These are phyloP conservation scores for Theonella swinhoei DNA, from an alignment of 37 sponge, comb jelly and placozoan genomes.

Conservation along the genomic window DNA sequence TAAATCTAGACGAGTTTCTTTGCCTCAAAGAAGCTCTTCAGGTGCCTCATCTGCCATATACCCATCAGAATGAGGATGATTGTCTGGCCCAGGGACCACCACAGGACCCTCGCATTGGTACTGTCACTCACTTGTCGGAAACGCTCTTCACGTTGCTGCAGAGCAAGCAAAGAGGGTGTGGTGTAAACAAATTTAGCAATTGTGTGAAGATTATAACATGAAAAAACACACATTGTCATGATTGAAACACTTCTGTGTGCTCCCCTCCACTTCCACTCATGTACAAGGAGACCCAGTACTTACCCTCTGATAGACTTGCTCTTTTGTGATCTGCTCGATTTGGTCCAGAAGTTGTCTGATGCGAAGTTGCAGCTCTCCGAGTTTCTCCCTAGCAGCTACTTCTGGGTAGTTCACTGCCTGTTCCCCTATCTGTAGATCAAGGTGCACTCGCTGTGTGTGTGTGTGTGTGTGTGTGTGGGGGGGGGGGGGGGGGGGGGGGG, in stretches of 20 bases:
- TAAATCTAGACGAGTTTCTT: conserved; percentile 93
- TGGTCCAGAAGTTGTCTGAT: conserved; percentile 95
- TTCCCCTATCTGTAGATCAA: conserved; percentile 89
- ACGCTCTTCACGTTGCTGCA: conserved; percentile 91
- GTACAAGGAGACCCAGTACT: too few species aligned
- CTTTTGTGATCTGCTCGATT: conserved; percentile 95
- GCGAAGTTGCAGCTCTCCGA: conserved; percentile 93
- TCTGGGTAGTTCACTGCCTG: conserved; percentile 95
- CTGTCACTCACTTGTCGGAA: conserved; percentile 93
- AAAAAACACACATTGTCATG: too few species aligned
- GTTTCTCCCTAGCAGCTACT: conserved; percentile 94
- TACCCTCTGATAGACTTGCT: conserved; percentile 97
- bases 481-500: too few species aligned
- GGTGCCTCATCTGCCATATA: conserved; percentile 97
- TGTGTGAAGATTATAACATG: too few species aligned
- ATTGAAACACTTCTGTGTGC: too few species aligned
- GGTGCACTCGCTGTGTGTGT: conserved; percentile 86
- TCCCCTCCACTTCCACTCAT: too few species aligned
- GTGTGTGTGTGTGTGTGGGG: too few species aligned
- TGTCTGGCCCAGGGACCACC: conserved; percentile 96
- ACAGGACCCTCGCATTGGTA: conserved; percentile 95
- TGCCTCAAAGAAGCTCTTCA: conserved; percentile 98
- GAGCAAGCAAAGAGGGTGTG: background rate
- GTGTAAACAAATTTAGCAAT: too few species aligned
- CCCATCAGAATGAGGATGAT: conserved; percentile 89